Evolutionary conservation across 2,888 invertebrate genomes (phyloP).

Genomic region (Lottia gigantea): DNA sequence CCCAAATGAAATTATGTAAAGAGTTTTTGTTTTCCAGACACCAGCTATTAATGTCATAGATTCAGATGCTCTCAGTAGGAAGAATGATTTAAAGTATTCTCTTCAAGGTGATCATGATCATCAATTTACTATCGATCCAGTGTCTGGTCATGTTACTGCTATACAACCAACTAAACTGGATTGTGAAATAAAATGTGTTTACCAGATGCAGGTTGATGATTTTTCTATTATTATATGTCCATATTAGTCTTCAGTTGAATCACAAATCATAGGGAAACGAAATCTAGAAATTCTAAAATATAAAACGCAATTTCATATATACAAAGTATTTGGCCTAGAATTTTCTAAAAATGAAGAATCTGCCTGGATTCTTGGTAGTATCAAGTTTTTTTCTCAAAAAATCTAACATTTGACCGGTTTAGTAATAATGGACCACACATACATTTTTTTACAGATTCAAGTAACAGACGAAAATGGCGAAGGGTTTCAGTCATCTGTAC

Average conservation of each 20-base stretch:
- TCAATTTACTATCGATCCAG: slow-evolving; percentile 20
- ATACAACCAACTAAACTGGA: slow-evolving; percentile 15
- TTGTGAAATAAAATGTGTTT: slow-evolving; percentile 20
- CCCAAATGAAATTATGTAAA: no score
- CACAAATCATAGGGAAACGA: no score
- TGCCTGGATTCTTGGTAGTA: no score
- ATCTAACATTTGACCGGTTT: no score
- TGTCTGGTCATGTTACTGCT: slow-evolving; percentile 16
- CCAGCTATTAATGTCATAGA: slow-evolving; percentile 10
- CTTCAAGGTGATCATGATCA: slow-evolving; percentile 16
- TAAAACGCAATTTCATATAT: no score
- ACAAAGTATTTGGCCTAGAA: no score
- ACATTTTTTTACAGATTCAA: slow-evolving; percentile 4
- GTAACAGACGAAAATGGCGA: slow-evolving; percentile 19
- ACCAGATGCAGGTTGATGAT: slow-evolving; percentile 14
- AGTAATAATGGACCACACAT: no score
- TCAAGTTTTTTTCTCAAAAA: background rate
- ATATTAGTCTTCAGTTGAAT: no score
- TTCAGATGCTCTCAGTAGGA: slow-evolving; percentile 5
- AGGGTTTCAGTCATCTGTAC: slow-evolving; percentile 10
- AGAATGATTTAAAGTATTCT: slow-evolving; percentile 5
- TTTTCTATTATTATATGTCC: no score
- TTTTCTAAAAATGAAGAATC: no score
- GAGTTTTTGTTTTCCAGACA: slow-evolving; percentile 6
- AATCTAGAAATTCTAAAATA: no score